Percentiles rank a stretch among this genome's conserved stretches.
These are phyloP conservation scores for Cisticola juncidis DNA, from an alignment of 2,113 vertebrate species.

Conservation along the genomic window DNA sequence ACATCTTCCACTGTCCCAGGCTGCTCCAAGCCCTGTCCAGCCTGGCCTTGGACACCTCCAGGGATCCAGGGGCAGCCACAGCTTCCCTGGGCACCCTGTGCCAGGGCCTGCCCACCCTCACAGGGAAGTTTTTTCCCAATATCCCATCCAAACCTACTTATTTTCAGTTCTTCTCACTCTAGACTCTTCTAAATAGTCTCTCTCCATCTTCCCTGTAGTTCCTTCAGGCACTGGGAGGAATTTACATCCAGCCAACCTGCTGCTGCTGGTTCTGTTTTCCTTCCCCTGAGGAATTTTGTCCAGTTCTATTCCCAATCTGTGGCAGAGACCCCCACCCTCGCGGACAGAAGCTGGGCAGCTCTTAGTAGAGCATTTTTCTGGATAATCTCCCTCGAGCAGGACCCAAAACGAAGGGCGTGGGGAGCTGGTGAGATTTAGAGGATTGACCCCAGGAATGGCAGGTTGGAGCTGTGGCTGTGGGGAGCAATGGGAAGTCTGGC, in stretches of 20 bases:
- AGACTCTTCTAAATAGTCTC: background rate
- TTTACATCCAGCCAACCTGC: background rate
- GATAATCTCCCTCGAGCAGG: background rate
- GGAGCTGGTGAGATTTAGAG: background rate
- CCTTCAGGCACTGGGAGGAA: background rate
- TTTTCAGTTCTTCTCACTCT: background rate
- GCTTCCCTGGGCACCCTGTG: background rate
- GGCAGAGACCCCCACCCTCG: background rate
- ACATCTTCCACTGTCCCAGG: background rate
- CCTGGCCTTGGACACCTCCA: background rate
- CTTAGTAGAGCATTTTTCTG: background rate
- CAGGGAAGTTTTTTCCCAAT: rapidly evolving
- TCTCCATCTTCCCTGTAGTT: background rate
- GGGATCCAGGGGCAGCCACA: background rate
- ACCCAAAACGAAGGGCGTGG: background rate
- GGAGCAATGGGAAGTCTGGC: background rate
- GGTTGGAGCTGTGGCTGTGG: background rate
- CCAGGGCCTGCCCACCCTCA: rapidly evolving
- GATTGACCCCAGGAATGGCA: background rate
- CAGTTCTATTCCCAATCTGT: background rate
- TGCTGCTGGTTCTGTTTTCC: background rate
- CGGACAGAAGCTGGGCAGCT: background rate
- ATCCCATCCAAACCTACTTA: background rate
- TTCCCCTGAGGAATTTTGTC: background rate
- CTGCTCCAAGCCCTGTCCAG: rapidly evolving